A percentile compares a stretch with the other conserved stretches of the same genome.
These are phyloP conservation scores for Liopterus haemorrhoidalis DNA, from an alignment of 2,888 invertebrate genomes.

Conservation along the genomic window DNA sequence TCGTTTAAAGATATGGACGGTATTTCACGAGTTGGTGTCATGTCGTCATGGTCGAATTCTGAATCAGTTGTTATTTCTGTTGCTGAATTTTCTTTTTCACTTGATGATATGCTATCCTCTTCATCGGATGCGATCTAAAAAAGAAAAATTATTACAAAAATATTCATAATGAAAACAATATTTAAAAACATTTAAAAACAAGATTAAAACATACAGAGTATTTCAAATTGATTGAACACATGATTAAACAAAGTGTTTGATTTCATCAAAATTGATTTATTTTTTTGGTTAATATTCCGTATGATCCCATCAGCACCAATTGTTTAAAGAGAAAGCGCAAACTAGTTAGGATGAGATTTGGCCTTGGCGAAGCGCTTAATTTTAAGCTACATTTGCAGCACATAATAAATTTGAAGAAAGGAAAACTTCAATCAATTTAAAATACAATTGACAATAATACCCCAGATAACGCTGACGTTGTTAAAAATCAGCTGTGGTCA, in stretches of 20 bases:
- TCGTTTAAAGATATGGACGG: constrained; percentile 74
- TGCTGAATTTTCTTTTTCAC: constrained; percentile 74
- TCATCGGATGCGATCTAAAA: constrained; percentile 62
- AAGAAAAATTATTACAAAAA: too few relatives aligned
- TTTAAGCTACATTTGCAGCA: too few relatives aligned
- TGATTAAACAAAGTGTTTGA: constrained; percentile 14
- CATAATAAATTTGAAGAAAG: too few relatives aligned
- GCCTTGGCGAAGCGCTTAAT: too few relatives aligned
- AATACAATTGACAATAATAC: too few relatives aligned
- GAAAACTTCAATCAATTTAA: too few relatives aligned
- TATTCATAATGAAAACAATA: constrained; percentile 20
- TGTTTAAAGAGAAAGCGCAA: too few relatives aligned
- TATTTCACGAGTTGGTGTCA: constrained; percentile 62
- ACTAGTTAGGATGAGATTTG: too few relatives aligned
- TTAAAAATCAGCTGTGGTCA: too few relatives aligned
- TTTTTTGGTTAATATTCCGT: constrained; percentile 12
- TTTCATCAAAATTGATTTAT: constrained; percentile 11
- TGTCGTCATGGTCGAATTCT: constrained; percentile 80
- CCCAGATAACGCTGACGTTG: too few relatives aligned
- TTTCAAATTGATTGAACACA: neutral
- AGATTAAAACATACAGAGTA: constrained; percentile 3
- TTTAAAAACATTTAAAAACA: constrained; percentile 9
- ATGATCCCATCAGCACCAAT: too few relatives aligned
- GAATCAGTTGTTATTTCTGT: constrained; percentile 91
- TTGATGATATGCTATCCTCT: constrained; percentile 56